Conservation (phyloP, 1,140 invertebrate species). For the Daktulosphaira vitifoliae region DNA sequence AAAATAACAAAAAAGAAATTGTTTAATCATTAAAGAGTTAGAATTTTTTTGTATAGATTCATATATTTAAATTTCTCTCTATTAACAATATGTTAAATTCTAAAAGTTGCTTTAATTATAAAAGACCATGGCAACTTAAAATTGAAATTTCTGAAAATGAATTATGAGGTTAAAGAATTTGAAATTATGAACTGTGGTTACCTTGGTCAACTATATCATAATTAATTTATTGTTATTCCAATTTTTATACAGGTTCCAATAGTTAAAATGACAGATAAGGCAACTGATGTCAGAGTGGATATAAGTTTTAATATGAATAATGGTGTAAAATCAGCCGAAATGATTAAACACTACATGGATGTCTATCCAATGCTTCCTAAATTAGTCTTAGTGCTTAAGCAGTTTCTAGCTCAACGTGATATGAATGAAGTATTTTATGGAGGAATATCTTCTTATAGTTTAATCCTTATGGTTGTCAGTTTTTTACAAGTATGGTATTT, state of each 20-base stretch:
- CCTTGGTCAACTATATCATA: too few relatives aligned
- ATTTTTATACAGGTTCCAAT: constrained; percentile 66
- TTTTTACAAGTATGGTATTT: constrained; percentile 71
- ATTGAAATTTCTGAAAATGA: too few relatives aligned
- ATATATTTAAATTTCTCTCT: too few relatives aligned
- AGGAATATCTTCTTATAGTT: constrained; percentile 95
- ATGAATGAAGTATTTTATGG: constrained; percentile 99
- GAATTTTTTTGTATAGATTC: too few relatives aligned
- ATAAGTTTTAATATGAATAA: constrained; percentile 98
- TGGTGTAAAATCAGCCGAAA: constrained; percentile 86
- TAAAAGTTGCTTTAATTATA: too few relatives aligned
- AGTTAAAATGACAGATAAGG: constrained; percentile 91
- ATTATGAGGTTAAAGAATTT: too few relatives aligned
- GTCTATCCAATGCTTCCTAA: constrained; percentile 81
- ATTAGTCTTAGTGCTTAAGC: constrained; percentile 93
- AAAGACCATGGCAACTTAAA: too few relatives aligned
- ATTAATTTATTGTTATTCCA: too few relatives aligned
- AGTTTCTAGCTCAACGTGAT: constrained; percentile 92
- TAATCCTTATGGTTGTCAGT: constrained; percentile 97
- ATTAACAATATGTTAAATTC: too few relatives aligned
- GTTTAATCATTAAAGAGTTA: too few relatives aligned
- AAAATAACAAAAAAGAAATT: too few relatives aligned
- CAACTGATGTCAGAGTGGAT: constrained; percentile 88
- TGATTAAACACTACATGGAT: constrained; percentile 77
- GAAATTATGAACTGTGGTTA: too few relatives aligned